Conservation (phyloP, 2,797 vertebrate genomes). For the Bradypodion pumilum region DNA sequence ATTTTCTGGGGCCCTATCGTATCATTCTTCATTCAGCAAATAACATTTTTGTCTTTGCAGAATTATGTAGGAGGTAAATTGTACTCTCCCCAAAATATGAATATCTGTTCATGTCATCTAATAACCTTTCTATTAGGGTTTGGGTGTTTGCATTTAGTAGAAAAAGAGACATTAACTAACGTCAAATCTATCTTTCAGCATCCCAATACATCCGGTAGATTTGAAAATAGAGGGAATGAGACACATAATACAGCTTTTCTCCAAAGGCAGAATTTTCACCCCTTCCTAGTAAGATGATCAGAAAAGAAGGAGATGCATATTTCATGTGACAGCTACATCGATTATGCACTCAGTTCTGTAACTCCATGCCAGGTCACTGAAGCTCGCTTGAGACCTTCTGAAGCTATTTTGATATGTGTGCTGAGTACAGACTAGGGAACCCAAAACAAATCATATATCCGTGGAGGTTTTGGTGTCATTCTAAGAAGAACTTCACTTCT, state of each 20-base stretch:
- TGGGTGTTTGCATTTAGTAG: background rate
- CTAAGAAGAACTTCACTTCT: background rate
- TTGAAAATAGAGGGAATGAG: background rate
- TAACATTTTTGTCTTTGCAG: background rate
- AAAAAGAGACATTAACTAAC: fast-evolving
- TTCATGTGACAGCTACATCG: background rate
- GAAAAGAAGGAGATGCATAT: background rate
- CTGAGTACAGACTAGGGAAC: background rate
- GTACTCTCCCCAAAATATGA: background rate
- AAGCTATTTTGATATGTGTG: background rate
- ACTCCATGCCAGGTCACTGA: background rate
- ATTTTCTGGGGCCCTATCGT: too few relatives aligned
- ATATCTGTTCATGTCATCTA: background rate
- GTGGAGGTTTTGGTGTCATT: background rate
- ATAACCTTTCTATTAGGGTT: background rate
- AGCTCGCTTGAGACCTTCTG: background rate
- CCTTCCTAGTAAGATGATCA: background rate
- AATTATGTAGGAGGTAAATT: background rate
- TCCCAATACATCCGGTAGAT: fast-evolving
- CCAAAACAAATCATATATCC: background rate
- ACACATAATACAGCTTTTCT: background rate
- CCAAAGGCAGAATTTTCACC: conserved; percentile 7
- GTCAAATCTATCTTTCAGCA: fast-evolving
- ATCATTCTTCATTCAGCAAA: background rate
- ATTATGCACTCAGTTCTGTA: background rate